Percentiles rank a stretch among this genome's conserved stretches.
Evolutionary conservation across 1,140 invertebrate species (phyloP).

Genomic region (Caerostris darwini): DNA sequence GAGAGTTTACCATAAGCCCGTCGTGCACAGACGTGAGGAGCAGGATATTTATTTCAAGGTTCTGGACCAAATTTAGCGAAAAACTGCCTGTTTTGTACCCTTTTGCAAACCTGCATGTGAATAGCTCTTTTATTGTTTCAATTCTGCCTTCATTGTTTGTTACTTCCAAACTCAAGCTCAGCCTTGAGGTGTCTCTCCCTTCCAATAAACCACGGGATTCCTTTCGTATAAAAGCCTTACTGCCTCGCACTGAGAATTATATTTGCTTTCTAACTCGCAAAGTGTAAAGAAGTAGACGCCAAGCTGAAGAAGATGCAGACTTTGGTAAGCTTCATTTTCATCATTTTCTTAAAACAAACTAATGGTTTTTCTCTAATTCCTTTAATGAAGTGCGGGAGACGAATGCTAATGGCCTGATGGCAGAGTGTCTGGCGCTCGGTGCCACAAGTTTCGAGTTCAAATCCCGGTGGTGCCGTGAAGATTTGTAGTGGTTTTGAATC

Average conservation of each 20-base stretch:
- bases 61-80: slow-evolving; percentile 36
- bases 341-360: background rate
- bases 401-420: background rate
- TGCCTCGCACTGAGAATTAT: background rate
- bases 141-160: background rate
- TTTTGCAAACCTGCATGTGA: slow-evolving; percentile 21
- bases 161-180: background rate
- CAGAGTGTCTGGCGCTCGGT: background rate
- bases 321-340: background rate
- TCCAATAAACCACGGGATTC: background rate
- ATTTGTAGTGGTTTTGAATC: background rate
- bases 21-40: background rate
- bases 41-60: slow-evolving; percentile 56
- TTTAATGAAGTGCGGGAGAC: background rate
- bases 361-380: background rate
- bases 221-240: background rate
- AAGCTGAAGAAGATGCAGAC: background rate
- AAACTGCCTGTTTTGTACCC: slow-evolving; percentile 37
- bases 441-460: background rate
- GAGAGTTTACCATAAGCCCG: slow-evolving; percentile 27
- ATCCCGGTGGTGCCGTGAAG: background rate
- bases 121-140: slow-evolving; percentile 42
- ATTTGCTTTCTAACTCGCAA: background rate
- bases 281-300: background rate
- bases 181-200: background rate